Evolutionary conservation across 2,888 invertebrate species (phyloP), one percentile per base, ranked within the genome.

Genomic region (Phyllotreta striolata): DNA sequence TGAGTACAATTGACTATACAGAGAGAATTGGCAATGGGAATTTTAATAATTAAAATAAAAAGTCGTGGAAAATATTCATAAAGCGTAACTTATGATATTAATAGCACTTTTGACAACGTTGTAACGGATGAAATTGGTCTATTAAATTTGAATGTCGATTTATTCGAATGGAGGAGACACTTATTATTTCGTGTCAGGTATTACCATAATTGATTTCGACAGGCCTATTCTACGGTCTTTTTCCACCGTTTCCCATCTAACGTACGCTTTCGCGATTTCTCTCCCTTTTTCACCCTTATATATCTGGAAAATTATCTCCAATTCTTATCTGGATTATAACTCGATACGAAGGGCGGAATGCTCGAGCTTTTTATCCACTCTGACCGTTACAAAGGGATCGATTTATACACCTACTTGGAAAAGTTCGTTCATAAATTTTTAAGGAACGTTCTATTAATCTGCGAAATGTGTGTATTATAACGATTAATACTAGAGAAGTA

Each of bases 261-360:
- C 41, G 47, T 40, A 34, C 52, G 60, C 60, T 51, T 35, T 35
- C 43, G 51, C 51, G 44, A 41, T 40, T 38, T 47, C 43, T 59
- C 52, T 56, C 60, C 63, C 43, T 41, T 35, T 40, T 63, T 57
- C 56, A 24, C 24, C 24, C 24, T 24, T 24, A 56, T 66, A 61
- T 66, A 63, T 66, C 61, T 55, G 54, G 61, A 60, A 63, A 66
- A 63, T 66, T 66, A 63, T 66, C 61, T 66, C 51, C 63, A 61
- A 66, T 66, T 66, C 63, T 66, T 61, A 37, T 54, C 46, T 60
- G 51, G 63, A 66, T 66, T 63, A 63, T 63, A 59, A 52, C 40
- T 38, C 52, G 52, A 52, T 61, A 61, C 49, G 39, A 52, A 51
- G 52, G 52, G 52, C 35, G 52, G 54, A 56, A 44, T 56, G 46